phyloP scores from a whole-genome alignment of 2,797 vertebrate genomes.

The Martes flavigula region DNA sequence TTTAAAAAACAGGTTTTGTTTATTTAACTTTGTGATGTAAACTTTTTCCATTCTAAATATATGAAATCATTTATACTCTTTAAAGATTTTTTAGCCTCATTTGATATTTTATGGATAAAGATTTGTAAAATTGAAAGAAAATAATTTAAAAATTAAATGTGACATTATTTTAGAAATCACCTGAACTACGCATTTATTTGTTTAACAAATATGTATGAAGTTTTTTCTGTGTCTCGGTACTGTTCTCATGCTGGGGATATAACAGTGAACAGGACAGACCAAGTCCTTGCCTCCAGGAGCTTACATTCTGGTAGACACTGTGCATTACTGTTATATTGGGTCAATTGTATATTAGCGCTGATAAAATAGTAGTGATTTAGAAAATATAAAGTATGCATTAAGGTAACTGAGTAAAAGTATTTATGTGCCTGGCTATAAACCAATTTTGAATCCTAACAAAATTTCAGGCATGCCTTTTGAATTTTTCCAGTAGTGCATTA shows the following conservation, averaged over 20 bases:
- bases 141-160: slow-evolving; percentile 33
- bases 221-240: neutral
- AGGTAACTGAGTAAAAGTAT: neutral
- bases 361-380: neutral
- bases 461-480: neutral
- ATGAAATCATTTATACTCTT: slow-evolving; percentile 12
- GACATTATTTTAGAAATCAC: slow-evolving; percentile 5
- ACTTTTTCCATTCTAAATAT: neutral
- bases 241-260: neutral
- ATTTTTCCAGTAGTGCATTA: neutral
- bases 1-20: slow-evolving; percentile 61
- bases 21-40: slow-evolving; percentile 23
- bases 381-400: neutral
- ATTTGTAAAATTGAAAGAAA: slow-evolving; percentile 20
- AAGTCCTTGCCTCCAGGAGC: neutral
- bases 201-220: neutral
- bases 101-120: neutral
- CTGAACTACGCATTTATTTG: neutral
- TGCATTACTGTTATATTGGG: neutral
- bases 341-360: neutral
- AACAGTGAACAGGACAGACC: neutral
- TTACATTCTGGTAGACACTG: neutral
- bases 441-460: slow-evolving; percentile 25
- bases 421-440: neutral
- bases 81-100: neutral